Evolutionary conservation across 2,888 invertebrate species (phyloP).

Genomic region (Eristalis tenax): DNA sequence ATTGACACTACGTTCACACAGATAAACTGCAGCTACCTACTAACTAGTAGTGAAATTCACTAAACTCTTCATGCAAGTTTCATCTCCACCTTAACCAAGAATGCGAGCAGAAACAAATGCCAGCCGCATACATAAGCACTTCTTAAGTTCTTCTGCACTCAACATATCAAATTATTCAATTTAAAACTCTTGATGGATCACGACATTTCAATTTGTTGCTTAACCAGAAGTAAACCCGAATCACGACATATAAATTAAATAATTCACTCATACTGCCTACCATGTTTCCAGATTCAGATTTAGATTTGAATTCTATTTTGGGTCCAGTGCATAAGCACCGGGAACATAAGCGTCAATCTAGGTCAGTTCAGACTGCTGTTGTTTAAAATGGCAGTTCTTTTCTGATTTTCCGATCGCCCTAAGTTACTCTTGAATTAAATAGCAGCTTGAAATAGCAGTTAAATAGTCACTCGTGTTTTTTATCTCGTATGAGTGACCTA

Average conservation of each 20-base stretch:
- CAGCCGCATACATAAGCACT: neutral
- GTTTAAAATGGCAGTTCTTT: too few species aligned
- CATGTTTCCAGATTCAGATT: neutral
- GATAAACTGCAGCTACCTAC: neutral
- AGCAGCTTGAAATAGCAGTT: neutral
- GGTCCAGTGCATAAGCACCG: constrained; percentile 13
- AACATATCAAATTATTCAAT: constrained; percentile 1
- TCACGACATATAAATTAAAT: constrained; percentile 15
- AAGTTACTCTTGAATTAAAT: neutral
- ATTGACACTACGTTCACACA: neutral
- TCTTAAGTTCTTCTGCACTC: neutral
- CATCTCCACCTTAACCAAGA: neutral
- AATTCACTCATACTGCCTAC: neutral
- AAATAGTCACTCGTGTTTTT: neutral
- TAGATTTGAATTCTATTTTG: neutral
- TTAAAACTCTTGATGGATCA: neutral
- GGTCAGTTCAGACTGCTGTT: neutral
- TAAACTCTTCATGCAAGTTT: neutral
- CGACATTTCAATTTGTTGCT: neutral
- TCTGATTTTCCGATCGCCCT: too few species aligned
- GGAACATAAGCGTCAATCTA: neutral
- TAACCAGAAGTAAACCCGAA: neutral
- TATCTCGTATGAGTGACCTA: neutral
- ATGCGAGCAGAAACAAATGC: neutral
- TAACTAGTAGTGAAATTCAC: neutral